Evolutionary conservation across 2,888 invertebrate species (phyloP).

Genomic region (Ectropis crepuscularia): DNA sequence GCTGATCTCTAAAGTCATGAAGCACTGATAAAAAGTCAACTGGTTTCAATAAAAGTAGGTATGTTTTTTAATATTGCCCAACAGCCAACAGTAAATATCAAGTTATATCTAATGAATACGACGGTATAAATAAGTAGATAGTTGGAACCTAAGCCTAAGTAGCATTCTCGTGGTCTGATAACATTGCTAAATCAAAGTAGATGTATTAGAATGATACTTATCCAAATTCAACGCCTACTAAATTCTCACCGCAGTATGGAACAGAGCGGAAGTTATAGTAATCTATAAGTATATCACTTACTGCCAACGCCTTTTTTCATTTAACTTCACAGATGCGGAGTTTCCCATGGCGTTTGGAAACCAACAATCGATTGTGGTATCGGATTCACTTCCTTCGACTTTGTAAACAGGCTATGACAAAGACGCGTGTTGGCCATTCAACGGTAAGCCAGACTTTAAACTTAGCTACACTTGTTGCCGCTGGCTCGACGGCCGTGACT

Average conservation of each 20-base stretch:
- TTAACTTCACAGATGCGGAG: constrained; percentile 74
- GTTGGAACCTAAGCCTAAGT: no score
- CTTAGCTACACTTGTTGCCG: constrained; percentile 33
- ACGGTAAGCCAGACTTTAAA: constrained; percentile 37
- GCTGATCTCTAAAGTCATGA: no score
- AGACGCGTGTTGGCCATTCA: constrained; percentile 39
- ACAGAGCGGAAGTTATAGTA: constrained; percentile 25
- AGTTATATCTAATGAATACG: no score
- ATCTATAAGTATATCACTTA: constrained; percentile 54
- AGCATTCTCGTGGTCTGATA: no score
- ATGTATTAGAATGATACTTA: neutral
- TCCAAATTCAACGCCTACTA: neutral
- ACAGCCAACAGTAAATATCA: no score
- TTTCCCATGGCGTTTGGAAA: constrained; percentile 68
- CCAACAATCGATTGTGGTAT: constrained; percentile 21
- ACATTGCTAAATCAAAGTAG: neutral
- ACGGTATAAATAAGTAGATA: no score
- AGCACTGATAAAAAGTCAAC: no score
- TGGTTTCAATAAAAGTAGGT: no score
- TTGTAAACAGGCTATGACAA: constrained; percentile 25
- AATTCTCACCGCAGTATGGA: neutral
- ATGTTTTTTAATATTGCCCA: no score
- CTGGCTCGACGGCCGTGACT: constrained; percentile 70
- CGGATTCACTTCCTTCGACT: constrained; percentile 21
- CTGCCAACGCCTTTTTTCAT: constrained; percentile 78